Base-by-base conservation (phyloP, 2,113 vertebrate species). In the Xyrauchen texanus region DNA sequence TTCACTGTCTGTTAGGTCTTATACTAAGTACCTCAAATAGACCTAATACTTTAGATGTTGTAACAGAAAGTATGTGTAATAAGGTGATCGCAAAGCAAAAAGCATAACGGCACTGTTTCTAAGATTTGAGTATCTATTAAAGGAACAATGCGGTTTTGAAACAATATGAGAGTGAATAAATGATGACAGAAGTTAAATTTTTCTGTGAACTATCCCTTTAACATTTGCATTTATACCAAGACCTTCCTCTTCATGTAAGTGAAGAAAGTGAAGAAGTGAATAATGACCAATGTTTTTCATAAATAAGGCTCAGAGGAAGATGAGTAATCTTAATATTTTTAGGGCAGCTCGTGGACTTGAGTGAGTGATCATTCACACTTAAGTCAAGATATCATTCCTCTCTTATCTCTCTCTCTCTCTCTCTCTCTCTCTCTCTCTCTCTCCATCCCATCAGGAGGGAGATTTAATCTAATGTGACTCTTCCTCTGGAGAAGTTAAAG, bases 311-410 rank as follows among this genome's bases (percentile, higher is more conserved):
- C 71, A 79, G 66, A 62, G 70, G 63, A 66, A 52, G 61, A 60
- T 44, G 66, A 76, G 21, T 65, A 55, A 79, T 67, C 67, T 63
- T 21, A 52, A 60, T 77, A n/a, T 46, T 71, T 72, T 66, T 46
- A 46, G 66, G 16, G 21, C 55, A n/a, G 3, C 60, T 44, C 52
- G 15, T 47, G 9, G 15, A 45, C 47, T 42, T 15, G 34, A 65
- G 49, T n/a, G 51, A 77, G 16, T 12, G 42, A 83, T 83, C 66
- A 10, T 65, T 83, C 52, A 62, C 53, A 80, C 78, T 80, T 83
- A 80, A 62, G 73, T 77, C 68, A 45, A 69, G 65, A 79, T 76
- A 68, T 83, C 21, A 79, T 64, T 7, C 11, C 45, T 68, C 70
- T 51, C 11, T 12, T 44, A 67, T 68, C 34, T 45, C 42, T 76